These are phyloP conservation scores for Uromys caudimaculatus DNA, from an alignment of 2,797 vertebrate species.

Conservation along the genomic window DNA sequence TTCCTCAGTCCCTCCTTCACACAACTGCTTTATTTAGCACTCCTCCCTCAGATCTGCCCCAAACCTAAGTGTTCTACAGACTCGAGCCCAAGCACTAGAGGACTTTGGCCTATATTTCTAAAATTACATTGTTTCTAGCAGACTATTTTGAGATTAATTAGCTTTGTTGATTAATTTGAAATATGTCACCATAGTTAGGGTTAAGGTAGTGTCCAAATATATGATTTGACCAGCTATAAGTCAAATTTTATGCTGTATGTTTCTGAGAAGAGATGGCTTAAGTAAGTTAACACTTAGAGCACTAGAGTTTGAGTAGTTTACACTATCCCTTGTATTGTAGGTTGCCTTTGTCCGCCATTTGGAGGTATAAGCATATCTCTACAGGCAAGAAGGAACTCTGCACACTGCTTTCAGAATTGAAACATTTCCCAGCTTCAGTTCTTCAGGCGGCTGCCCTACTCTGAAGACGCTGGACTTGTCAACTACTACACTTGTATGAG, in stretches of 20 bases:
- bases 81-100: neutral
- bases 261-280: neutral
- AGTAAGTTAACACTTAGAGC: neutral
- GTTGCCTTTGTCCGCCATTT: neutral
- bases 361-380: neutral
- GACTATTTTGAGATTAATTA: neutral
- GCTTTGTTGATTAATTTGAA: neutral
- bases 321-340: neutral
- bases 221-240: neutral
- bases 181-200: neutral
- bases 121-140: neutral
- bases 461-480: neutral
- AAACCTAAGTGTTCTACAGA: neutral
- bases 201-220: neutral
- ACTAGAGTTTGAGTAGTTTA: neutral
- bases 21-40: neutral
- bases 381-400: neutral
- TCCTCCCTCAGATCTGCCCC: neutral
- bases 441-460: neutral
- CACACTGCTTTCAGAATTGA: neutral
- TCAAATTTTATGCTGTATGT: neutral
- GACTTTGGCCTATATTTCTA: neutral
- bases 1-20: neutral
- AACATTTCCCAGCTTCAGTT: neutral
- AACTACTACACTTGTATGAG: neutral